Conservation (phyloP, 2,797 vertebrate species). For the Peromyscus aztecus region DNA sequence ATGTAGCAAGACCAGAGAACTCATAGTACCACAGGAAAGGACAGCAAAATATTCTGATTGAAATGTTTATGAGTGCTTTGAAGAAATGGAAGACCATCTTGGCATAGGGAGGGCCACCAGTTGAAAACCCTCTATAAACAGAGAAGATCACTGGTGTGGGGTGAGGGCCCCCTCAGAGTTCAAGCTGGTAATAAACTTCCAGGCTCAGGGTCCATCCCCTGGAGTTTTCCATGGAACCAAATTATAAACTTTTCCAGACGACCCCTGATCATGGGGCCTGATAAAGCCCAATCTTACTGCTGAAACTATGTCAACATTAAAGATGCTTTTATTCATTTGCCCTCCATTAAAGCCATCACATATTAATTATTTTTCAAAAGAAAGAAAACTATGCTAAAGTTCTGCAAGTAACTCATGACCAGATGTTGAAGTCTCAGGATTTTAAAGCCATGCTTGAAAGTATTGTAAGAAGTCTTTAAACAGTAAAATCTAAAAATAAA, state of each 20-base stretch:
- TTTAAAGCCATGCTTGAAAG: slow-evolving; percentile 52
- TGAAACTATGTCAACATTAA: slow-evolving; percentile 71
- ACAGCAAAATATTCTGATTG: neutral
- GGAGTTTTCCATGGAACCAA: slow-evolving; percentile 60
- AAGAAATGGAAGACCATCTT: neutral
- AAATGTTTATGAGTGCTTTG: neutral
- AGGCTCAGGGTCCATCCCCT: neutral
- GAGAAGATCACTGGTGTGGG: neutral
- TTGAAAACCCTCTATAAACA: neutral
- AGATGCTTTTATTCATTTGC: slow-evolving; percentile 74
- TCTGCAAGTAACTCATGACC: slow-evolving; percentile 66
- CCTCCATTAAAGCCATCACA: slow-evolving; percentile 71
- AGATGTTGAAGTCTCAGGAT: slow-evolving; percentile 70
- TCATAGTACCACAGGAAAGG: neutral
- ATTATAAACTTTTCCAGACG: slow-evolving; percentile 48
- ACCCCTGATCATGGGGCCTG: slow-evolving; percentile 37
- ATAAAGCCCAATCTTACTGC: slow-evolving; percentile 62
- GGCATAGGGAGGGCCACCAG: neutral
- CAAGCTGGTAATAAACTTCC: neutral
- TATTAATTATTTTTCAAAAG: slow-evolving; percentile 80
- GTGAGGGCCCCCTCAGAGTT: neutral
- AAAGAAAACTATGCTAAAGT: slow-evolving; percentile 70
- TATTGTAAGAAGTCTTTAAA: slow-evolving; percentile 68
- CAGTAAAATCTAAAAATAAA: slow-evolving; percentile 74
- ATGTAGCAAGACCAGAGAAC: neutral